Conservation (phyloP, 2,888 invertebrate genomes). For the Tolmerus cingulatus region DNA sequence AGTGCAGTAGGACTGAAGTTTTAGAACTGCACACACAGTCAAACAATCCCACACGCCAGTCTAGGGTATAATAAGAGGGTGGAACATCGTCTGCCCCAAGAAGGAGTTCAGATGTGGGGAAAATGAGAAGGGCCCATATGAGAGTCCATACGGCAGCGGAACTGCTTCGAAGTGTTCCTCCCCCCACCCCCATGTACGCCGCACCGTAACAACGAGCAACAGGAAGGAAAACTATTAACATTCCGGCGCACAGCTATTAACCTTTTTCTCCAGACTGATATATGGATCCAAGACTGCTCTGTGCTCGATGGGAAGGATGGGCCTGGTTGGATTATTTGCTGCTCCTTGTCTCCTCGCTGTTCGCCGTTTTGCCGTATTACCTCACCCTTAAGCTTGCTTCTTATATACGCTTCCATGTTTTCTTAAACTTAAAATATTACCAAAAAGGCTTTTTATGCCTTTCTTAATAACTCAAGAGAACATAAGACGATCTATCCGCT, state of each 20-base stretch:
- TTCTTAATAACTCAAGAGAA: conserved; percentile 18
- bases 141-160: conserved; percentile 19
- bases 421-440: conserved; percentile 41
- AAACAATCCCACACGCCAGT: not conserved
- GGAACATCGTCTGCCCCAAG: not conserved
- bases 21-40: not conserved
- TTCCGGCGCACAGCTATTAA: conserved; percentile 54
- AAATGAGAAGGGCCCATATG: conserved; percentile 15
- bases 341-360: not conserved
- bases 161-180: conserved; percentile 13
- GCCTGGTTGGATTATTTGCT: conserved; percentile 3
- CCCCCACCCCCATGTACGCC: conserved; percentile 1
- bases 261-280: conserved; percentile 50
- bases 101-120: not conserved
- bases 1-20: conserved; percentile 15
- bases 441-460: conserved; percentile 23
- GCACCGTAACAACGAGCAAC: conserved; percentile 49
- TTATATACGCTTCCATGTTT: conserved; percentile 16
- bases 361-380: not conserved
- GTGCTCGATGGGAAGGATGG: not conserved
- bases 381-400: not conserved
- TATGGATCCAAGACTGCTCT: conserved; percentile 39
- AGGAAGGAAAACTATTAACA: conserved; percentile 54
- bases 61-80: not conserved
- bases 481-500: not conserved